Percentiles rank a stretch among this genome's conserved stretches.
Evolutionary conservation across 2,797 vertebrate species (phyloP).

Genomic region (Linurgus olivaceus): DNA sequence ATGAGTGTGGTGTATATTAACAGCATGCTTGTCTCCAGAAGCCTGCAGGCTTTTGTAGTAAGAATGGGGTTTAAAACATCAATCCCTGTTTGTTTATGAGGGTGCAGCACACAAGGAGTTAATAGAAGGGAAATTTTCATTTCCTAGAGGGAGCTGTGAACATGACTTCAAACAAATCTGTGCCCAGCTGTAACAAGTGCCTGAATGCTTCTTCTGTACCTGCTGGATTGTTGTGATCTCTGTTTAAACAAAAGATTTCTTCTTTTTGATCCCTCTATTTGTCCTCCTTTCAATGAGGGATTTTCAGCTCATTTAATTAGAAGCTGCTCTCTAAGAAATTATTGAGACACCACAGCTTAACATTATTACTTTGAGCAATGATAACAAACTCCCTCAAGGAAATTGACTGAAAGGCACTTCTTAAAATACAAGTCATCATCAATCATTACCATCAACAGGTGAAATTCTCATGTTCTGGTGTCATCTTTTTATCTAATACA

Average conservation of each 20-base stretch:
- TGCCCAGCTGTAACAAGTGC: background rate
- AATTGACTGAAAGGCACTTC: background rate
- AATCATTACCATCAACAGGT: background rate
- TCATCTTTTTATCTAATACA: background rate
- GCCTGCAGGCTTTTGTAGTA: background rate
- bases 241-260: constrained; percentile 37
- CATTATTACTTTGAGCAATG: background rate
- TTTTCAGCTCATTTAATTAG: background rate
- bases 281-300: background rate
- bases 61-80: background rate
- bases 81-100: background rate
- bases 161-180: background rate
- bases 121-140: background rate
- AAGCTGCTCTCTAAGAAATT: background rate
- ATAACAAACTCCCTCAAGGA: background rate
- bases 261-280: constrained; percentile 4
- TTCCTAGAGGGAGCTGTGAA: background rate
- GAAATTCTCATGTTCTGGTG: background rate
- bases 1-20: background rate
- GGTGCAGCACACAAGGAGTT: background rate
- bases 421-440: background rate
- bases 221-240: background rate
- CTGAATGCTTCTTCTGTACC: background rate
- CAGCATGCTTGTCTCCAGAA: background rate
- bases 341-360: background rate